These are phyloP conservation scores for Scrobipalpa atriplicella DNA, from an alignment of 2,888 invertebrate genomes.

Conservation along the genomic window DNA sequence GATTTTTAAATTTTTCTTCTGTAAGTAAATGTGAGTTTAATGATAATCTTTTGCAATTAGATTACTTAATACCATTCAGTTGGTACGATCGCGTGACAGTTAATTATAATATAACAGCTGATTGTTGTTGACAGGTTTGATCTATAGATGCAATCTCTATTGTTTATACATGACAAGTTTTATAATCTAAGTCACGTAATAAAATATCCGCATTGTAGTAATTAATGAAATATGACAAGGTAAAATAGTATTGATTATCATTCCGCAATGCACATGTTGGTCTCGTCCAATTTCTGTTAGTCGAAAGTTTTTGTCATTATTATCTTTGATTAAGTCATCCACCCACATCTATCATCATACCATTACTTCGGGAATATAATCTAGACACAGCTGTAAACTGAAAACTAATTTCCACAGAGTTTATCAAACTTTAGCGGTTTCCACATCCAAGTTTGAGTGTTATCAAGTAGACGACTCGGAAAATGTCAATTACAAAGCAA, in stretches of 20 bases:
- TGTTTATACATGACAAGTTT: no score
- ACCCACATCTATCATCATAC: no score
- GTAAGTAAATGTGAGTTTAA: no score
- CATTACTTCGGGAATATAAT: conserved; percentile 1
- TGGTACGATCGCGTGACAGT: not conserved
- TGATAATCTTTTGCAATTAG: no score
- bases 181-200: conserved; percentile 7
- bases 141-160: not conserved
- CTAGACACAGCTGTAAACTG: not conserved
- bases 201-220: not conserved
- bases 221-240: not conserved
- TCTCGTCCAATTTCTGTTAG: no score
- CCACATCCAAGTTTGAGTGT: conserved; percentile 28
- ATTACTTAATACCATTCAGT: no score
- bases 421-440: conserved; percentile 12
- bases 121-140: conserved; percentile 6
- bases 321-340: no score
- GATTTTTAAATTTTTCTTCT: no score
- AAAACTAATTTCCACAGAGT: not conserved
- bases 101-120: not conserved
- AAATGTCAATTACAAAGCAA: conserved; percentile 59
- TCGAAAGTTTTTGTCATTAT: no score
- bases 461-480: conserved; percentile 47
- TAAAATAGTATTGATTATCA: no score
- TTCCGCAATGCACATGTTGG: no score